Percentiles rank a stretch among this genome's conserved stretches.
Evolutionary conservation across 2,113 vertebrate species (phyloP).

Genomic region (Tetrax tetrax): DNA sequence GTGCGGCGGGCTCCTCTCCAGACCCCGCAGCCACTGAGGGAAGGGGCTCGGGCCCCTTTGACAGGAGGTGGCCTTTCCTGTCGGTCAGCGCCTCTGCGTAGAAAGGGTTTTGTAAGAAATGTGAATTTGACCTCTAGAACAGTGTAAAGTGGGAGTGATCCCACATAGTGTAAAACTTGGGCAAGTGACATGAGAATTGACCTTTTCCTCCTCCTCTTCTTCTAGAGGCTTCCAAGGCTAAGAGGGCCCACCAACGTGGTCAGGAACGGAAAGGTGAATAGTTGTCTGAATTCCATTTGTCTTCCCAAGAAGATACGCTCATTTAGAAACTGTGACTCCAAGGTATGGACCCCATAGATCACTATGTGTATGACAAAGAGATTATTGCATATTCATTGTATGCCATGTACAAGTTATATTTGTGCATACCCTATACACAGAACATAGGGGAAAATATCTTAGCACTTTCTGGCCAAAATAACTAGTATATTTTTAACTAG

Average conservation of each 20-base stretch:
- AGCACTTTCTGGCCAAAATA: not conserved
- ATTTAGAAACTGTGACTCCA: not conserved
- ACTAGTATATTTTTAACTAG: not conserved
- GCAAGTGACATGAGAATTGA: not conserved
- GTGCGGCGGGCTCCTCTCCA: not conserved
- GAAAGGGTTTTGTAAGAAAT: not conserved
- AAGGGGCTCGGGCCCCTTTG: not conserved
- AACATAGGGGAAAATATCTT: not conserved
- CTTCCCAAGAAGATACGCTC: not conserved
- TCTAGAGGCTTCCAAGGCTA: not conserved
- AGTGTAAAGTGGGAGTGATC: not conserved
- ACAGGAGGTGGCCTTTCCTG: not conserved
- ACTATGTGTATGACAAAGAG: not conserved
- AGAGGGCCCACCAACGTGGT: not conserved
- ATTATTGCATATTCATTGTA: not conserved
- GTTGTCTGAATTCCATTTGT: not conserved
- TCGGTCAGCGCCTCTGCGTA: rapidly evolving
- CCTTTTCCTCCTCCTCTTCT: not conserved
- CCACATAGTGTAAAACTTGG: not conserved
- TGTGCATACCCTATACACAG: not conserved
- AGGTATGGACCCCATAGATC: not conserved
- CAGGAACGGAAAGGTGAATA: not conserved
- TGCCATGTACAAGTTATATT: not conserved
- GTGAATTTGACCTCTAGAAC: not conserved
- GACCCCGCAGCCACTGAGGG: rapidly evolving